Percentiles rank a stretch among this genome's conserved stretches.
phyloP scores from a whole-genome alignment of 2,888 invertebrate species.

The Trachelus tabidus region DNA sequence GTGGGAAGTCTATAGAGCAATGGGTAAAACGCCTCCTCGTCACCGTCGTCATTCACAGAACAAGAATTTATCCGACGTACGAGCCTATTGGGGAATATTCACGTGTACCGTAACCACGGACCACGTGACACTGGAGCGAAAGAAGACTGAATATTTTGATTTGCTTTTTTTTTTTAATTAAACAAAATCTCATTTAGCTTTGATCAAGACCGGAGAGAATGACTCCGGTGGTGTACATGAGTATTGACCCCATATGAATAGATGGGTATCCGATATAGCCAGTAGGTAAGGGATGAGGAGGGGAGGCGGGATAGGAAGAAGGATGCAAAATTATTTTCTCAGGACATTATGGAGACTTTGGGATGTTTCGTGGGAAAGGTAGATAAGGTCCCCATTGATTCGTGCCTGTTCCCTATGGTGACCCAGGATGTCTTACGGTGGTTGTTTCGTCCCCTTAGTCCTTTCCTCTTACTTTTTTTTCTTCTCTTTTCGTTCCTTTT shows the following conservation, averaged over 20 bases:
- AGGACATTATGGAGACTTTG: background rate
- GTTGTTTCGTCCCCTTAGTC: constrained; percentile 12
- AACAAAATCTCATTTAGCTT: background rate
- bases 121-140: background rate
- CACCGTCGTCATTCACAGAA: background rate
- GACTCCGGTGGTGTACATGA: background rate
- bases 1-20: background rate
- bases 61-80: background rate
- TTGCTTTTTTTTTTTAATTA: background rate
- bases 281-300: background rate
- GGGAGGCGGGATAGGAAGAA: background rate
- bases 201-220: background rate
- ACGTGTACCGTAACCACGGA: background rate
- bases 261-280: background rate
- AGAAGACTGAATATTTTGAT: background rate
- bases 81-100: background rate
- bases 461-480: background rate
- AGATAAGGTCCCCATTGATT: background rate
- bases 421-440: background rate
- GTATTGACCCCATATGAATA: background rate
- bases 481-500: constrained; percentile 10
- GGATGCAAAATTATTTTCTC: background rate
- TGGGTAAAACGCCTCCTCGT: background rate
- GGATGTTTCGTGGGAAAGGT: background rate
- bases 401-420: background rate